Base-by-base conservation (phyloP, 2,888 invertebrate genomes). In the Lasioglossum villosulum region DNA sequence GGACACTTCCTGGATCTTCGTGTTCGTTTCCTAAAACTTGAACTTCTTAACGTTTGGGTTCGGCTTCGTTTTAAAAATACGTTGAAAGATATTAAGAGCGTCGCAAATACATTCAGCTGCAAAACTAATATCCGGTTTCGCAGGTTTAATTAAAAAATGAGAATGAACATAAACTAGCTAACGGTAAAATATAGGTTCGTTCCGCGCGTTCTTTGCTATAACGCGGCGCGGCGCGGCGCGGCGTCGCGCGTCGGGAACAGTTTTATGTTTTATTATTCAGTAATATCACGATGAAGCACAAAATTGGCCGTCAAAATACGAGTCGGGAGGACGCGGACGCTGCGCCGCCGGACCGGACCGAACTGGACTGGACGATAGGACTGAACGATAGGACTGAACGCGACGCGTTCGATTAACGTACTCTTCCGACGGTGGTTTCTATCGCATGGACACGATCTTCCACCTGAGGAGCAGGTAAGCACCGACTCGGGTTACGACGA, bases 381-480 rank as follows among this genome's bases (percentile, higher is more conserved):
- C n/a, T n/a, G n/a, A n/a, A n/a, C n/a, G n/a, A n/a, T n/a, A n/a
- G n/a, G n/a, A n/a, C n/a, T n/a, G 8, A 56, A 56, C 42, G 37
- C 39, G 10, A 8, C 5, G 63, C 27, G 37, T 19, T 37, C 19
- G 37, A 66, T 52, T 66, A 6, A 30, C 19, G 42, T n/a, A 73
- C 4, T 12, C 42, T n/a, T 19, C n/a, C 2, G n/a, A 30, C 23
- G 0, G 12, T 14, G 0, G 12, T 14, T 10, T 88, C 94, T 96
- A 97, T 95, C 97, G 96, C 48, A 97, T 96, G 4, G 97, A 96
- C 80, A 96, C 96, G 12, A 98, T 96, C 94, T 98, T 98, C 96
- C 97, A 97, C 92, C 97, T 97, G 39, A 99, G 96, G 66, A 98
- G 96, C 16, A 97, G 93, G 94, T 97, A 98, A 0, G 98, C 97